These are phyloP conservation scores for Zootermopsis nevadensis DNA, from an alignment of 2,888 invertebrate species.

Conservation along the genomic window DNA sequence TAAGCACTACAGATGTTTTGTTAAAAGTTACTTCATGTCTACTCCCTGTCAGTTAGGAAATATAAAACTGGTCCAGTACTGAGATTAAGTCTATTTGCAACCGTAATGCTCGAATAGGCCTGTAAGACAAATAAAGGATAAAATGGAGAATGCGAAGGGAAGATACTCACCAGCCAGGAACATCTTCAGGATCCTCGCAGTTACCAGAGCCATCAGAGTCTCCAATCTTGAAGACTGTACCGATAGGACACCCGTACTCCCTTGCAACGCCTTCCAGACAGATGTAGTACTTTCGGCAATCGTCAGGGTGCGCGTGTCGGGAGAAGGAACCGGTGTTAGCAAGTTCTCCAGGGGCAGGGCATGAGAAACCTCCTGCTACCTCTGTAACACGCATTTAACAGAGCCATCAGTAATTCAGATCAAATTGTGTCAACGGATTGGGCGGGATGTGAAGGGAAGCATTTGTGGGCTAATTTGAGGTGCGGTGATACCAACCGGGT, in stretches of 20 bases:
- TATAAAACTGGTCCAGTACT: no score
- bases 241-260: constrained; percentile 95
- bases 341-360: constrained; percentile 85
- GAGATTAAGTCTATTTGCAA: no score
- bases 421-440: no score
- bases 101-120: no score
- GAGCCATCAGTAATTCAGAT: no score
- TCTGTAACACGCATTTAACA: constrained; percentile 68
- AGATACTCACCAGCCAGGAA: constrained; percentile 90
- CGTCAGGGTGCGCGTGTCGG: constrained; percentile 93
- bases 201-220: constrained; percentile 90
- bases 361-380: constrained; percentile 89
- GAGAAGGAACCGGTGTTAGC: constrained; percentile 86
- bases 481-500: no score
- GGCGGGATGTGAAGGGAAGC: no score
- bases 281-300: constrained; percentile 95
- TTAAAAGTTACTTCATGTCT: no score
- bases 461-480: no score
- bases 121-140: no score
- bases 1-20: no score
- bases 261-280: constrained; percentile 90
- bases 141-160: neutral
- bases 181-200: constrained; percentile 95
- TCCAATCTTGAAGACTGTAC: constrained; percentile 95
- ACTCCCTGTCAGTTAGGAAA: no score